Evolutionary conservation across 2,797 vertebrate species (phyloP), one percentile per base, ranked within the genome.

Genomic region (Phrynocephalus vlangalii): DNA sequence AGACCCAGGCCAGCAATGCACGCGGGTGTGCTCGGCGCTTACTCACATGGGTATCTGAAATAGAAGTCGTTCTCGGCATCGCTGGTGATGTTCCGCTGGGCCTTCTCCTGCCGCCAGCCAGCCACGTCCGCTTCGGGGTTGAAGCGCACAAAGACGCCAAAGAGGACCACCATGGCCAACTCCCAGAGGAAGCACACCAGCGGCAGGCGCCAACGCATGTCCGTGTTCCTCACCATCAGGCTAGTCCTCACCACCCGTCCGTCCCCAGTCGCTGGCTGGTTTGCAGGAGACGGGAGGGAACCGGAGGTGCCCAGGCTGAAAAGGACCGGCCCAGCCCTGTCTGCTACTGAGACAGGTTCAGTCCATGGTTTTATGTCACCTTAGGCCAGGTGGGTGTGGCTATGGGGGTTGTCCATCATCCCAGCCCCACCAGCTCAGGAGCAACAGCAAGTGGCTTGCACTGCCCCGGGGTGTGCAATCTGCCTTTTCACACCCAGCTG

Each of bases 1-100:
- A 56, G 52, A 9, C 11, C 52, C 52, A 56, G 52, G 13, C 13
- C 13, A 9, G 1, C 13, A 2, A 9, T 13, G 5, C 52, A 13
- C 52, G 10, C 3, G 52, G 52, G 52, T 56, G 52, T 13, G 9
- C 2, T 56, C 13, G 52, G 52, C 52, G 1, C 10, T 5, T 15
- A 98, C 99, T 99, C 96, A 99, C 99, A 99, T 0, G 99, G 98
- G 86, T 99, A 99, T 96, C 98, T 97, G 95, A 94, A 99, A 96
- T 99, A 99, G 97, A 98, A 99, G 87, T 99, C 98, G 1, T 99
- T 99, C 86, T 99, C 98, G 0, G 96, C 73, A 83, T 98, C 95
- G 0, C 97, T 98, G 70, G 96, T 96, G 83, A 98, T 84, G 95
- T 98, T 99, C 11, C 94, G 1, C 0, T 16, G 0, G 0, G 0